Conservation (phyloP, 1,140 invertebrate species). For the Drosophila orena region DNA sequence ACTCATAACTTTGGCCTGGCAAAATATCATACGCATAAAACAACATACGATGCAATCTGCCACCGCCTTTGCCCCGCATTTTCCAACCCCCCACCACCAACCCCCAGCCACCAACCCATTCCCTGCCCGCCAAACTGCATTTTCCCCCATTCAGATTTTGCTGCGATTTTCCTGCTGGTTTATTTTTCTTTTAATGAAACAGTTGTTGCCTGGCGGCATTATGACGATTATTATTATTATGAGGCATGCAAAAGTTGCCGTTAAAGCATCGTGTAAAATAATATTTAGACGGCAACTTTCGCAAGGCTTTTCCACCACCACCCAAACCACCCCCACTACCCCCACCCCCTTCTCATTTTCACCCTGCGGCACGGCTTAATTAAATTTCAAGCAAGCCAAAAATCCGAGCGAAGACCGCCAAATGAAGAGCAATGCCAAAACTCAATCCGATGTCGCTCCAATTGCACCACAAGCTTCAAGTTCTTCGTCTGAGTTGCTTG, state of each 20-base stretch:
- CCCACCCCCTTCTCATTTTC: neutral
- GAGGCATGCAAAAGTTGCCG: constrained; percentile 79
- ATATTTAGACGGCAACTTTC: constrained; percentile 73
- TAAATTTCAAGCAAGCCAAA: constrained; percentile 66
- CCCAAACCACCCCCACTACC: rapidly evolving
- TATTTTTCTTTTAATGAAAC: constrained; percentile 78
- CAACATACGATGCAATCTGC: constrained; percentile 56
- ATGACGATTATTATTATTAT: constrained; percentile 82
- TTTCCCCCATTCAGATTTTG: neutral
- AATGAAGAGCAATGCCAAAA: constrained; percentile 53
- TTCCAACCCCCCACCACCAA: neutral
- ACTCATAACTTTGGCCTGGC: constrained; percentile 72
- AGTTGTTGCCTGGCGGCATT: constrained; percentile 74
- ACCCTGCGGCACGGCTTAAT: constrained; percentile 64
- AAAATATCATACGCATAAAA: constrained; percentile 83
- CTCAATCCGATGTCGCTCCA: constrained; percentile 27
- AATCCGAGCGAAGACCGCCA: constrained; percentile 64
- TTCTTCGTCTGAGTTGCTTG: constrained; percentile 30
- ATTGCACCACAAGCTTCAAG: constrained; percentile 30
- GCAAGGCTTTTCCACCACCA: neutral
- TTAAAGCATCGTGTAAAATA: constrained; percentile 81
- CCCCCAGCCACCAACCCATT: too few relatives aligned
- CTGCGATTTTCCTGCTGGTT: constrained; percentile 45
- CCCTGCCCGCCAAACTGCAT: neutral
- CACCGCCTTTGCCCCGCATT: constrained; percentile 1